These are phyloP conservation scores for Thalassarche chlororhynchos DNA, from an alignment of 2,113 vertebrate species.

Conservation along the genomic window DNA sequence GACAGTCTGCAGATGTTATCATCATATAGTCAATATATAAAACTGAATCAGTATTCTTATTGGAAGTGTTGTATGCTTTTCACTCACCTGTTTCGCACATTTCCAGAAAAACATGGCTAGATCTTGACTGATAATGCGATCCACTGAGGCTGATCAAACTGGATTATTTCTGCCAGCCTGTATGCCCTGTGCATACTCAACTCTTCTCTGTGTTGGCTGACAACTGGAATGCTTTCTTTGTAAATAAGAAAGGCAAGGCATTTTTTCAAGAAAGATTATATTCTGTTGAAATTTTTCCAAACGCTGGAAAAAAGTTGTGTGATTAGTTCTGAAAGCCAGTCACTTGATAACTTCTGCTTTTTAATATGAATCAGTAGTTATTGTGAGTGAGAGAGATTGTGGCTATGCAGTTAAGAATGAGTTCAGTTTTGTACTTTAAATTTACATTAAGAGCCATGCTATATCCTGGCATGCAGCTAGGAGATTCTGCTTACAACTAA, in stretches of 20 bases:
- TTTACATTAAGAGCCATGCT: background rate
- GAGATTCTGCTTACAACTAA: background rate
- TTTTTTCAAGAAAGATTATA: background rate
- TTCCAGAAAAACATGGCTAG: background rate
- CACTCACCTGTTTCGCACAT: background rate
- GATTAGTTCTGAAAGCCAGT: background rate
- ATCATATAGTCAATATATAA: background rate
- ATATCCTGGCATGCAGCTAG: background rate
- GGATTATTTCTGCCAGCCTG: background rate
- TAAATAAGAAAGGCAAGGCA: rapidly evolving
- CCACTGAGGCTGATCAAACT: background rate
- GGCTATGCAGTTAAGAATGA: background rate
- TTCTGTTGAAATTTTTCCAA: background rate
- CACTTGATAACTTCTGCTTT: background rate
- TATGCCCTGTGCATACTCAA: background rate
- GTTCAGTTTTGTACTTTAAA: background rate
- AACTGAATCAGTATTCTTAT: background rate
- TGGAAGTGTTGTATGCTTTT: background rate
- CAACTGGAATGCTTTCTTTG: background rate
- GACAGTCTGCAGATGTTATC: background rate
- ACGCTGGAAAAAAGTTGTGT: background rate
- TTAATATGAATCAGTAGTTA: background rate
- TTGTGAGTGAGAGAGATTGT: background rate
- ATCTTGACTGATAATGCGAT: background rate
- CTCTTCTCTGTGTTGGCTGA: background rate